phyloP scores from a whole-genome alignment of 2,888 invertebrate species.

The Lasioglossum zephyrum region DNA sequence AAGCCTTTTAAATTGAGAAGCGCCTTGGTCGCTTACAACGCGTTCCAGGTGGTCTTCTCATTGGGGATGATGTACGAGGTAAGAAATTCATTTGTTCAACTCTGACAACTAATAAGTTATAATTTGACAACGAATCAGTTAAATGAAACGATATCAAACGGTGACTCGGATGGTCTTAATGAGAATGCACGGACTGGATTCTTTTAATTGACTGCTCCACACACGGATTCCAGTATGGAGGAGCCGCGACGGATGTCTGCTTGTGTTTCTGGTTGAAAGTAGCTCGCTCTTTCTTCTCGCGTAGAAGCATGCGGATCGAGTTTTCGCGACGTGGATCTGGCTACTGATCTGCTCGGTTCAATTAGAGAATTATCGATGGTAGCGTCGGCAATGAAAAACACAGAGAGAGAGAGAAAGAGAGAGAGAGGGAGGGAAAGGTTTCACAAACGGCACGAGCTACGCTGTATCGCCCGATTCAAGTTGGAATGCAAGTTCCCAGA shows the following conservation, averaged over 20 bases:
- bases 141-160: background rate
- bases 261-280: background rate
- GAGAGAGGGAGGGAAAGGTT: background rate
- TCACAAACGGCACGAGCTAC: background rate
- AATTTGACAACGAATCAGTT: background rate
- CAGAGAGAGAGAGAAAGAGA: too few relatives aligned
- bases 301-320: background rate
- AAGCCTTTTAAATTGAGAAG: constrained; percentile 93
- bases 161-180: background rate
- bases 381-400: background rate
- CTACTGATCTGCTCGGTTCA: background rate
- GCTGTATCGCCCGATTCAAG: background rate
- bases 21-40: constrained; percentile 93
- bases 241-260: background rate
- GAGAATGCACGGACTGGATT: background rate
- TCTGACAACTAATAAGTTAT: background rate
- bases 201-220: background rate
- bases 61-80: constrained; percentile 97
- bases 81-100: constrained; percentile 75
- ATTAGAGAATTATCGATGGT: background rate
- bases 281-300: background rate
- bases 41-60: constrained; percentile 94
- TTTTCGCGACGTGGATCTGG: background rate
- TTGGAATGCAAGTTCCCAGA: background rate
- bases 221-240: background rate